Conservation (phyloP, 2,888 invertebrate species). For the Agriotes lineatus region DNA sequence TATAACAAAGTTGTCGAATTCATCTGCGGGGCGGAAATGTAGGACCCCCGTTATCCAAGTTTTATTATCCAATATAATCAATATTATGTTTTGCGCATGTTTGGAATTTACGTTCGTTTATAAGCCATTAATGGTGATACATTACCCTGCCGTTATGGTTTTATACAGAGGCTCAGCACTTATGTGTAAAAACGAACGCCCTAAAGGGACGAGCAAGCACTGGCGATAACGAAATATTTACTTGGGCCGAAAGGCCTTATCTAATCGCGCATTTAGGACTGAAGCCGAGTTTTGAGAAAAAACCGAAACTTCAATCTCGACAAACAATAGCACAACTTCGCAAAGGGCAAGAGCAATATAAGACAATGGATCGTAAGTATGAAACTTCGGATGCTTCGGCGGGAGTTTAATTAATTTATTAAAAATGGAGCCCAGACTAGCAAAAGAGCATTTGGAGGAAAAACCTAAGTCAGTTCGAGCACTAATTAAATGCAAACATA, state of each 20-base stretch:
- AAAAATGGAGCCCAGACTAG: background rate
- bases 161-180: constrained; percentile 23
- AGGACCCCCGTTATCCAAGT: constrained; percentile 23
- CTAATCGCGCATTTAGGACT: too few relatives aligned
- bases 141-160: constrained; percentile 25
- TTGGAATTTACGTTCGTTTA: constrained; percentile 38
- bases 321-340: background rate
- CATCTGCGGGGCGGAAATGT: constrained; percentile 19
- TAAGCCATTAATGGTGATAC: constrained; percentile 38
- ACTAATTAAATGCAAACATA: constrained; percentile 27
- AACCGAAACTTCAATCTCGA: too few relatives aligned
- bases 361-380: too few relatives aligned
- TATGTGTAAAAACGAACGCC: constrained; percentile 23
- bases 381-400: background rate
- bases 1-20: constrained; percentile 14
- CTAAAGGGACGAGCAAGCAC: background rate
- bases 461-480: constrained; percentile 10
- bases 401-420: constrained; percentile 17
- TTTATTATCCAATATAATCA: constrained; percentile 36
- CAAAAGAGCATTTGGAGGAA: constrained; percentile 14
- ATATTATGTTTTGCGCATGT: constrained; percentile 39
- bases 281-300: too few relatives aligned
- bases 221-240: background rate
- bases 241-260: too few relatives aligned
- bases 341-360: background rate